These are phyloP conservation scores for Poeciliopsis paucimaculata DNA, from an alignment of 2,797 vertebrate genomes.

Conservation along the genomic window DNA sequence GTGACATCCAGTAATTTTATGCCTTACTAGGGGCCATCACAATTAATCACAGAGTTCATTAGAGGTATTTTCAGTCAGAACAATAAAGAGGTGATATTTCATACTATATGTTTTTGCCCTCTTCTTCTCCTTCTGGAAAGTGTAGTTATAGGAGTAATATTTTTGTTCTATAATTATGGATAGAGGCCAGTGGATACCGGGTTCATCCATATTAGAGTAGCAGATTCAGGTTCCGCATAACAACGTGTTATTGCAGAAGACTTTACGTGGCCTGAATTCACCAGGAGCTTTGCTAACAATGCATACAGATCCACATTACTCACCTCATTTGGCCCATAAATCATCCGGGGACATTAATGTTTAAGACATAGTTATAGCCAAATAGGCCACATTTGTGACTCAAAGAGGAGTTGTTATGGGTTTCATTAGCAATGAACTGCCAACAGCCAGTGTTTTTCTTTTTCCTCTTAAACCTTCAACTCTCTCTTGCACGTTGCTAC, in stretches of 20 bases:
- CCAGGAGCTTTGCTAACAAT: slow-evolving; percentile 27
- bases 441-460: not conserved
- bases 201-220: slow-evolving; percentile 22
- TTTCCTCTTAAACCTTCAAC: not conserved
- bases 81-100: not conserved
- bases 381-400: slow-evolving; percentile 34
- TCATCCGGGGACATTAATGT: slow-evolving; percentile 41
- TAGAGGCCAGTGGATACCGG: slow-evolving; percentile 6
- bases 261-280: slow-evolving; percentile 50
- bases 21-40: not conserved
- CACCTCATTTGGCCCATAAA: slow-evolving; percentile 53
- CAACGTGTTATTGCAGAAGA: slow-evolving; percentile 36
- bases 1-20: not conserved
- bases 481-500: slow-evolving; percentile 9
- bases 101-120: not conserved
- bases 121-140: not conserved
- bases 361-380: slow-evolving; percentile 32
- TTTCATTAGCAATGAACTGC: slow-evolving; percentile 42
- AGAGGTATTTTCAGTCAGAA: not conserved
- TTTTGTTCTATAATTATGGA: slow-evolving; percentile 23
- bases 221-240: slow-evolving; percentile 55
- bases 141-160: not conserved
- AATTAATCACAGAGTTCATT: not conserved
- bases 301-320: slow-evolving; percentile 38
- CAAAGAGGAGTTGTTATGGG: slow-evolving; percentile 30